A percentile compares a stretch with the other conserved stretches of the same genome.
phyloP scores from a whole-genome alignment of 2,113 vertebrate species.

The Hoplias malabaricus region DNA sequence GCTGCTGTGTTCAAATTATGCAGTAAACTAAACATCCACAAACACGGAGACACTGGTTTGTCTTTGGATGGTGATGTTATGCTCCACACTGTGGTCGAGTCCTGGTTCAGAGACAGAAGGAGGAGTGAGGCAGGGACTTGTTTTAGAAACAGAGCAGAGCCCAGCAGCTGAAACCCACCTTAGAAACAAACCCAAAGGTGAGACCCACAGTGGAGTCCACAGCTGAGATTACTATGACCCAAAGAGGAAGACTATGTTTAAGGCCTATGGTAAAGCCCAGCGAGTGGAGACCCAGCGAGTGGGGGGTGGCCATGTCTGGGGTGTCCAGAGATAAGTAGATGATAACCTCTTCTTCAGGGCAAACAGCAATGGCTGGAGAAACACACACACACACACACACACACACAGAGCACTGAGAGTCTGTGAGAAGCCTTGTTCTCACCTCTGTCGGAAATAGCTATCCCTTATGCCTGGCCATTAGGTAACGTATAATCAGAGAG shows the following conservation, averaged over 20 bases:
- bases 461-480: slow-evolving; percentile 57
- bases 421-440: slow-evolving; percentile 16
- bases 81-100: too few relatives aligned
- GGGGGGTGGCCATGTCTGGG: background rate
- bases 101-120: too few relatives aligned
- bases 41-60: too few relatives aligned
- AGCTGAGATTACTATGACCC: background rate
- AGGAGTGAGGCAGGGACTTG: too few relatives aligned
- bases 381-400: slow-evolving; percentile 16
- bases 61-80: too few relatives aligned
- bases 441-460: slow-evolving; percentile 48
- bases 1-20: too few relatives aligned
- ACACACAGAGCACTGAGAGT: background rate
- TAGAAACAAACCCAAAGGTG: too few relatives aligned
- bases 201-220: background rate
- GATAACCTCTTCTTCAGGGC: slow-evolving; percentile 14
- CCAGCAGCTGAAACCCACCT: too few relatives aligned
- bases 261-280: background rate
- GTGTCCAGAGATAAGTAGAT: background rate
- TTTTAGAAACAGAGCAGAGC: background rate
- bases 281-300: background rate
- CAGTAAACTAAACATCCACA: too few relatives aligned
- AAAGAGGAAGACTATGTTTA: background rate
- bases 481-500: slow-evolving; percentile 71
- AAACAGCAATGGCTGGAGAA: slow-evolving; percentile 27